Base-by-base conservation (phyloP, 2,797 vertebrate species). In the Acrossocheilus fasciatus region DNA sequence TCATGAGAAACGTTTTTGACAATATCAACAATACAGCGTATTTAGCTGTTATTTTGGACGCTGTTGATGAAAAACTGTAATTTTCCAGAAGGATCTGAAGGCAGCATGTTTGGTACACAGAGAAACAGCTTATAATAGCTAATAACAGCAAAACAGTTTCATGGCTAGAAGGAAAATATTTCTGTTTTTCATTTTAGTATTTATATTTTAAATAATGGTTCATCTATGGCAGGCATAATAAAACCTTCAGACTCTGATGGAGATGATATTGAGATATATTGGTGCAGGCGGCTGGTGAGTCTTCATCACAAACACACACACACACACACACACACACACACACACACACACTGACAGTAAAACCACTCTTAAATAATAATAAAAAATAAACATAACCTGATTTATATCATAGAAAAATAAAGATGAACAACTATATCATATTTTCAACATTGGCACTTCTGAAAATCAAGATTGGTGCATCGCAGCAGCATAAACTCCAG, bases 321-420 rank as follows among this genome's bases (percentile, higher is more conserved):
- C 39, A n/a, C 39, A 30, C 39, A 41, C 39, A 43, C 39, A n/a
- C 18, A 77, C 74, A 39, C 23, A 79, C 6, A 30, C 39, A 41
- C 39, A 43, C 39, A n/a, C 18, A 77, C 75, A 39, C 23, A 79
- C 6, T 12, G n/a, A 81, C 26, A 68, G 41, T 80, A 17, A 66
- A 80, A 62, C 6, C 2, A 0, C 15, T 45, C 41, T 83, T 50
- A 34, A 50, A 83, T 50, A 64, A 75, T 43, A 36, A 26, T 15
- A 50, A 75, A 84, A 26, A 30, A 36, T 34, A n/a, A 59, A 50
- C 23, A 50, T 7, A 12, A 62, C 9, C 62, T 30, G 59, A 72
- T n/a, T 20, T 83, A 17, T 39, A 2, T 34, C n/a, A 45, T 83
- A 84, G 23, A 84, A 84, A 84, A 66, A 76, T 84, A 75, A 66